Evolutionary conservation across 2,888 invertebrate genomes (phyloP), one percentile per base, ranked within the genome.

Genomic region (Ligdia adustata): DNA sequence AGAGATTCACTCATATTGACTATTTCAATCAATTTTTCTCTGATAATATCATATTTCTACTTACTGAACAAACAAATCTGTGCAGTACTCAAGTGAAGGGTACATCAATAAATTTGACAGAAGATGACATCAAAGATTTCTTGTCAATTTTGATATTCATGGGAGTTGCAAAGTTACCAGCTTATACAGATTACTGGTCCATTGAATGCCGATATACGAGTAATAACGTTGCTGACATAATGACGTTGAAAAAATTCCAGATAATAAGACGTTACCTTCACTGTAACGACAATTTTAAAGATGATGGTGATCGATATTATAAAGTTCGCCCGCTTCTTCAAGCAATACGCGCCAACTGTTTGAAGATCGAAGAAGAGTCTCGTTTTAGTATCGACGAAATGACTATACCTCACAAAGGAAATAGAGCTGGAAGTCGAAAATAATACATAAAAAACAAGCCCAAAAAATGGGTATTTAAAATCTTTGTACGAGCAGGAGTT

Each of bases 371-470:
- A 16, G 16, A 16, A 16, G 16, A 16, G 16, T 16, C 16, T 3
- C 3, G 16, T 16, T 16, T 65, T 46, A 60, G 57, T 5, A 55
- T 64, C 6, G 73, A 74, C 49, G 68, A 75, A 41, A 68, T 69
- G 66, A 73, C 70, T 64, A 53, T 73, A 7, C 56, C 65, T 3
- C 69, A 72, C 37, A 73, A 72, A 55, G 69, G 72, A 1, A 60
- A 29, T n/a, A 66, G 61, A 53, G 71, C 70, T 4, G 73, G 69
- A 2, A 60, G 49, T 9, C 34, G 65, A 7, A 52, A 55, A 9
- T 69, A 71, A 39, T 74, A 69, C 37, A 60, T 69, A 31, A 64
- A 62, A 46, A 66, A 62, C 14, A 73, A 72, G 49, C 69, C 71
- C 6, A 58, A 58, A 9, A 66, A 69, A 49, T 69, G 66, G 70